Base-by-base conservation (phyloP, 2,888 invertebrate species). In the Ctenicera cuprea region DNA sequence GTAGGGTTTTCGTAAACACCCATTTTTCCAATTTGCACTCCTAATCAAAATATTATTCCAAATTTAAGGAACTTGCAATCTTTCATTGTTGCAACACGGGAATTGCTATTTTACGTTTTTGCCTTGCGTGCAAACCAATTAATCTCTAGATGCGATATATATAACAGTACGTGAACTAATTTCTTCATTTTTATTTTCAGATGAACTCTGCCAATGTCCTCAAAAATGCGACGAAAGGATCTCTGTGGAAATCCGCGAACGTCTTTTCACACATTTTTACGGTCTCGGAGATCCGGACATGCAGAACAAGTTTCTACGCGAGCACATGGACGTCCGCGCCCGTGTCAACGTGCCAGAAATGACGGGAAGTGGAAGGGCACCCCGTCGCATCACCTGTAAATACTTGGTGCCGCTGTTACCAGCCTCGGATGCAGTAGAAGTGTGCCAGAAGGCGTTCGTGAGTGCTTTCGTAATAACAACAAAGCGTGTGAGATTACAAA, bases 381-480 rank as follows among this genome's bases (percentile, higher is more conserved):
- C 87, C 20, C 84, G 89, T 38, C 86, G 89, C 75, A 88, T 89
- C 75, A 89, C 89, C 66, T 89, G 89, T 85, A 88, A 89, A 81
- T 89, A 89, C 82, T 85, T 88, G 80, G 87, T 89, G 74, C 88
- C 88, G 18, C 74, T 87, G 16, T 79, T 86, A 76, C 83, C 83
- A 57, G 80, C 79, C 66, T 78, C 78, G 71, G 82, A 83, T 48
- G 85, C 80, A 69, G 86, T 88, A 14, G 89, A 89, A 79, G 89
- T 89, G 38, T 90, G 90, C 80, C 88, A 89, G 79, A 89, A 89
- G 80, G 89, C 90, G 41, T 90, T 89, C 80, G 89, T 89, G 79
- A 89, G 88, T 82, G 87, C 89, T 37, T 89, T 89, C 81, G 88
- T 88, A 50, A 89, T 90, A 78, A 89, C 89, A 50, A 89, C 89